Conservation (phyloP, 2,797 vertebrate species). For the Cephalopachus bancanus region DNA sequence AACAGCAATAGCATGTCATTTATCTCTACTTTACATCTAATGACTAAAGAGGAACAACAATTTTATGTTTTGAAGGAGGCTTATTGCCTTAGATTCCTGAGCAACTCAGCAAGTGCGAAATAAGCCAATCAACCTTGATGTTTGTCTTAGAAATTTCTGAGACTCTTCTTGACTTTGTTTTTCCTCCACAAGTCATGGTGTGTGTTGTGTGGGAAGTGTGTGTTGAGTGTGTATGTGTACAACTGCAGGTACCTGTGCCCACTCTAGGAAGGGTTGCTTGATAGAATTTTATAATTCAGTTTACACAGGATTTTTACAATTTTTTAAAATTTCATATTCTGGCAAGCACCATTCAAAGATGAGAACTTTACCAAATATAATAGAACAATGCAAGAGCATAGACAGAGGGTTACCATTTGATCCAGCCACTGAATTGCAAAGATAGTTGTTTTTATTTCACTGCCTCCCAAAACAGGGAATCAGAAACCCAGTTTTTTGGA, state of each 20-base stretch:
- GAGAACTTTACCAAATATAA: constrained; percentile 41
- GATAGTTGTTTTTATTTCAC: background rate
- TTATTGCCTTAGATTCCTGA: constrained; percentile 71
- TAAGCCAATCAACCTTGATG: constrained; percentile 3
- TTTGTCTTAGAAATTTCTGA: background rate
- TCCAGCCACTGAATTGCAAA: background rate
- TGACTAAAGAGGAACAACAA: background rate
- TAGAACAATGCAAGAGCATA: background rate
- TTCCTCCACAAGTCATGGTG: background rate
- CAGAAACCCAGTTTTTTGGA: constrained; percentile 41
- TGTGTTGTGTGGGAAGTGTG: background rate
- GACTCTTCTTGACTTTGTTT: background rate
- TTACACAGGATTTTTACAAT: background rate
- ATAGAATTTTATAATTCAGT: background rate
- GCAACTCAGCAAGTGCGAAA: constrained; percentile 53
- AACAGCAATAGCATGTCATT: constrained; percentile 52
- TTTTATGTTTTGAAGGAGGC: constrained; percentile 63
- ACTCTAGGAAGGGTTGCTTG: constrained; percentile 27
- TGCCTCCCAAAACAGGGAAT: constrained; percentile 14
- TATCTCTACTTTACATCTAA: background rate
- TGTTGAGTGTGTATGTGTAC: background rate
- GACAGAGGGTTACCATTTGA: background rate
- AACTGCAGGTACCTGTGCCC: background rate
- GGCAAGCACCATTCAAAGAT: background rate
- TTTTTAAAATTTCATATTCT: background rate